A percentile compares a stretch with the other conserved stretches of the same genome.
Evolutionary conservation across 2,797 vertebrate genomes (phyloP).

Genomic region (Nannoperca australis): DNA sequence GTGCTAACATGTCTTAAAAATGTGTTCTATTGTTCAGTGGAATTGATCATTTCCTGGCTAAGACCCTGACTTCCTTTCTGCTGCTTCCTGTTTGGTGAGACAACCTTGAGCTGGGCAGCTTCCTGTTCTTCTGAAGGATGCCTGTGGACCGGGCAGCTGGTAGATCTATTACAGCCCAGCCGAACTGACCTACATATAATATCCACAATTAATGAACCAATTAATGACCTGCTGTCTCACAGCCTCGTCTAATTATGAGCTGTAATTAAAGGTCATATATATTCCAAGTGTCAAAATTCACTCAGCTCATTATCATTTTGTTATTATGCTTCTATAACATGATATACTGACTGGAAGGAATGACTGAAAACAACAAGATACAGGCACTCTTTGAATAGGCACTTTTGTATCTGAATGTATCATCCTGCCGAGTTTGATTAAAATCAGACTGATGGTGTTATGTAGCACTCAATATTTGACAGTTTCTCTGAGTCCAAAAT

Average conservation of each 20-base stretch:
- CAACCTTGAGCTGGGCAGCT: conserved; percentile 74
- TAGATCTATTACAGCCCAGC: conserved; percentile 60
- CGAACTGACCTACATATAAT: conserved; percentile 64
- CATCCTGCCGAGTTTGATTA: conserved; percentile 47
- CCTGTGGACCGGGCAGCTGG: conserved; percentile 58
- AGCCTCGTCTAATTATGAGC: conserved; percentile 71
- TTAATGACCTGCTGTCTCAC: conserved; percentile 75
- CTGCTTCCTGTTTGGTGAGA: conserved; percentile 85
- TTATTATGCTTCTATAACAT: conserved; percentile 46
- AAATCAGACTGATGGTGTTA: conserved; percentile 26
- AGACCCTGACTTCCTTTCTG: conserved; percentile 77
- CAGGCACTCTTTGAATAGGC: conserved; percentile 18
- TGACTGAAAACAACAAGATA: conserved; percentile 49
- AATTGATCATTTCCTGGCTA: conserved; percentile 78
- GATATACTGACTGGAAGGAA: conserved; percentile 36
- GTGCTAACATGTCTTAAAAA: conserved; percentile 66
- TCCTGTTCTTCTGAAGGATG: conserved; percentile 76
- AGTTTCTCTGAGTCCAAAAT: conserved; percentile 9
- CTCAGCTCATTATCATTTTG: conserved; percentile 66
- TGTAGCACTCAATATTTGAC: conserved; percentile 4
- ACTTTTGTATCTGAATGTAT: conserved; percentile 40
- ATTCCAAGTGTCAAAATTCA: conserved; percentile 66
- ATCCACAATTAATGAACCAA: conserved; percentile 74
- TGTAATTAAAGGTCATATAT: conserved; percentile 78
- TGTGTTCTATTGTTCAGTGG: conserved; percentile 76